Conservation (phyloP, 2,888 invertebrate species). For the Linhomoeus sp. region DNA sequence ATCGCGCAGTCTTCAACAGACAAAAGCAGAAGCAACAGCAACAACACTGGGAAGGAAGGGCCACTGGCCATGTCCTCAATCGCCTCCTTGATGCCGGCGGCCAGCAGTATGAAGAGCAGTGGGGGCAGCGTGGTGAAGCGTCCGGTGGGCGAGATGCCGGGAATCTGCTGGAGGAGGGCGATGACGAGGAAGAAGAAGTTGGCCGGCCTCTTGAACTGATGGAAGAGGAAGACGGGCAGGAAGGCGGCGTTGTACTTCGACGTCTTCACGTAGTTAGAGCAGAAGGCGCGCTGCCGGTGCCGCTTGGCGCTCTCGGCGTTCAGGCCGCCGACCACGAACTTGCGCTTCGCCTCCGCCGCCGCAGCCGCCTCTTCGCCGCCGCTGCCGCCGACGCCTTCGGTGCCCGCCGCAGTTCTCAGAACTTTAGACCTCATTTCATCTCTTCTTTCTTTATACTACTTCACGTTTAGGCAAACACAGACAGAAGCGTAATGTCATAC, state of each 20-base stretch:
- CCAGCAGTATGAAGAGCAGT: constrained; percentile 78
- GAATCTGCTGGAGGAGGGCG: constrained; percentile 92
- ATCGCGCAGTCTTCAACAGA: background rate
- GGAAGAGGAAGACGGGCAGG: constrained; percentile 90
- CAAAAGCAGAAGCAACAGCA: background rate
- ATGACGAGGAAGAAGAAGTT: constrained; percentile 98
- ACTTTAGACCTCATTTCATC: no score
- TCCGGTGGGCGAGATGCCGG: constrained; percentile 95
- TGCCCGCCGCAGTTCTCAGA: no score
- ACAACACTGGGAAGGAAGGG: background rate
- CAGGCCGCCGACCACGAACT: no score
- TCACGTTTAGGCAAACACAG: no score
- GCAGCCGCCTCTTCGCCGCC: no score
- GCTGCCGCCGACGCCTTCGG: no score
- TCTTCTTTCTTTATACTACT: no score
- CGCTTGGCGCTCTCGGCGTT: no score
- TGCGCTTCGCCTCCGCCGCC: no score
- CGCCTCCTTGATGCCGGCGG: constrained; percentile 94
- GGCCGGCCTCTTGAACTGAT: constrained; percentile 96
- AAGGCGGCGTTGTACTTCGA: constrained; percentile 78
- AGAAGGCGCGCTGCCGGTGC: no score
- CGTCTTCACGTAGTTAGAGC: constrained; percentile 43
- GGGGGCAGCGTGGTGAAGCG: constrained; percentile 94
- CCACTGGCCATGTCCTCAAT: constrained; percentile 91
- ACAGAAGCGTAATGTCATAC: no score